Evolutionary conservation across 2,113 vertebrate genomes (phyloP), one percentile per base, ranked within the genome.

Genomic region (Bombycilla garrulus): DNA sequence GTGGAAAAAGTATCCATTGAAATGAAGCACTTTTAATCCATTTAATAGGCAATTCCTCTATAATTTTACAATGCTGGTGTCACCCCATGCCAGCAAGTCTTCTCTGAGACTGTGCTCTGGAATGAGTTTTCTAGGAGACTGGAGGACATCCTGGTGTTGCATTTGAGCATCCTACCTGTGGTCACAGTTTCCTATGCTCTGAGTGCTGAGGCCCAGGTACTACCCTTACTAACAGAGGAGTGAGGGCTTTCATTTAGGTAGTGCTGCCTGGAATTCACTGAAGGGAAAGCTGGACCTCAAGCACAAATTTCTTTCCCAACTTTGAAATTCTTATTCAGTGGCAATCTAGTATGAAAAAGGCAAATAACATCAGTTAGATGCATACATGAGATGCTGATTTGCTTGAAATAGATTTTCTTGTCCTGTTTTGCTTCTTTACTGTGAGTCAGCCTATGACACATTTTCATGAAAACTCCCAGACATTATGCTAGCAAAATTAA

Each of bases 401-500:
- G 85, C 83, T 64, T 91, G 51, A 53, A 53, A 85, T 38, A 88
- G 57, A 66, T 29, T 51, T 88, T 82, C 86, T 88, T 84, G 85
- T 66, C 66, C 64, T 86, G 50, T 92, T 94, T 78, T 1, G 2
- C 54, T 94, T 74, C 81, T 84, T 73, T 66, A 57, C 79, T 70
- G 57, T 93, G 92, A 94, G 86, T 96, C 95, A 97, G 79, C 28
- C 44, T 60, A 58, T 92, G 92, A 95, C 95, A 81, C 56, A 88
- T 82, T 92, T 93, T 93, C 90, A 87, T 13, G 14, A 77, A 80
- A 93, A 84, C 67, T 95, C 91, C 16, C 56, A 91, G 66, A 76
- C 53, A 38, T 70, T 44, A 25, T 36, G 73, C 70, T 74, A 71
- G 77, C 61, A 96, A 85, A 95, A 91, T 51, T 81, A 76, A 93